A percentile compares a stretch with the other conserved stretches of the same genome.
Evolutionary conservation across 2,797 vertebrate species (phyloP).

Genomic region (Rhinogobio ventralis): DNA sequence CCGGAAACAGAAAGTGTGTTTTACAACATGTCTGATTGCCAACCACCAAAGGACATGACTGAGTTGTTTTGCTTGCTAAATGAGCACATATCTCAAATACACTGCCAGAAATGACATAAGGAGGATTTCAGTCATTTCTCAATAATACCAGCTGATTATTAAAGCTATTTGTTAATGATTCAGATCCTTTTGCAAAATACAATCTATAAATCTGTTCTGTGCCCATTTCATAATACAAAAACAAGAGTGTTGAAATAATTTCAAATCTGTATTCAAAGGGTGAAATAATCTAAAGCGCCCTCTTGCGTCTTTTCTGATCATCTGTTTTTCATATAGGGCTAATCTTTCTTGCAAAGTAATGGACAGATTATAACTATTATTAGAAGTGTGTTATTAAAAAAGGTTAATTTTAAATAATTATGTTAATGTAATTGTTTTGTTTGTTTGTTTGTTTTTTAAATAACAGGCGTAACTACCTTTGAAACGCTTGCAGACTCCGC

Average conservation of each 20-base stretch:
- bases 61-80: background rate
- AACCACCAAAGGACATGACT: background rate
- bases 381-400: background rate
- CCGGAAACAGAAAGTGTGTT: constrained; percentile 19
- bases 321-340: background rate
- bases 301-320: constrained; percentile 24
- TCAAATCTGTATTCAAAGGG: background rate
- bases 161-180: constrained; percentile 37
- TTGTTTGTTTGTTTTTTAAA: no score
- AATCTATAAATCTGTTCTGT: constrained; percentile 24
- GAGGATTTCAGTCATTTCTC: constrained; percentile 41
- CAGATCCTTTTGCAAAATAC: background rate
- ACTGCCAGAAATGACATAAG: constrained; percentile 6
- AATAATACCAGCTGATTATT: constrained; percentile 43
- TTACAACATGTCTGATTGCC: constrained; percentile 32
- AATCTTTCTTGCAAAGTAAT: background rate
- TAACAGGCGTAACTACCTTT: background rate
- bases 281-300: constrained; percentile 18
- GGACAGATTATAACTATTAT: background rate
- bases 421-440: background rate
- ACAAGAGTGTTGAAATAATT: constrained; percentile 25
- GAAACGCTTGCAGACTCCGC: background rate
- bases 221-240: constrained; percentile 37
- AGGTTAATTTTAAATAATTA: background rate
- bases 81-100: constrained; percentile 4